Evolutionary conservation across 2,888 invertebrate genomes (phyloP), one percentile per base, ranked within the genome.

Genomic region (Caenorhabditis imperialis): DNA sequence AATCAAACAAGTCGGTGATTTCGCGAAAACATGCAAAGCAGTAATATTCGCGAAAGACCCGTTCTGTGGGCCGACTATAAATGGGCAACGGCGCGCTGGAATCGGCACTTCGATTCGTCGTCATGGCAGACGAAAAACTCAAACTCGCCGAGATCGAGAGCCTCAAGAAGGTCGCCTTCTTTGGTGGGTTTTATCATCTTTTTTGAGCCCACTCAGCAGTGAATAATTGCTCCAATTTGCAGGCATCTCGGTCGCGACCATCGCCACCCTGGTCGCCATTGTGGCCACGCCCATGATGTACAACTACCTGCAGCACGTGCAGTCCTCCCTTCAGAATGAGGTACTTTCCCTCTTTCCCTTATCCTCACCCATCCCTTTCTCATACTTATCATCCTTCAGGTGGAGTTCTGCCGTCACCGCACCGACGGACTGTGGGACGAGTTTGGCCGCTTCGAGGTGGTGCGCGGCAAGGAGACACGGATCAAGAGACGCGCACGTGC

Each of bases 341-440:
- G 74, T 72, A 35, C 8, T 23, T 20, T 2, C n/a, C 30, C 6
- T 7, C 10, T 7, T 30, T 30, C 30, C 6, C 6, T 30, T 30
- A 7, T 10, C 30, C 30, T 10, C 2, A n/a, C n/a, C n/a, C 27
- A 27, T 27, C 8, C 30, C 6, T 30, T 30, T 10, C 10, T 30
- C 10, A 6, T 7, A 6, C 6, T 30, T 45, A 4, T 48, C 20
- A 7, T 6, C n/a, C 57, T 65, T 22, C 65, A 73, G 73, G 74
- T 75, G 22, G 85, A 85, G 55, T 85, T 83, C 65, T 85, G 85
- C 74, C 79, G 73, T 40, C 83, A 83, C 57, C 79, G 83, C 35
- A 78, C 83, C 37, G 70, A 73, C 50, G 82, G 82, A 30, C 79
- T 83, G 20, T 83, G 82, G 82, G 83, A 82, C 58, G 82, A 83